Percentiles rank a stretch among this genome's conserved stretches.
Conservation (phyloP, 1,140 invertebrate species). For the Procambarus clarkii region DNA sequence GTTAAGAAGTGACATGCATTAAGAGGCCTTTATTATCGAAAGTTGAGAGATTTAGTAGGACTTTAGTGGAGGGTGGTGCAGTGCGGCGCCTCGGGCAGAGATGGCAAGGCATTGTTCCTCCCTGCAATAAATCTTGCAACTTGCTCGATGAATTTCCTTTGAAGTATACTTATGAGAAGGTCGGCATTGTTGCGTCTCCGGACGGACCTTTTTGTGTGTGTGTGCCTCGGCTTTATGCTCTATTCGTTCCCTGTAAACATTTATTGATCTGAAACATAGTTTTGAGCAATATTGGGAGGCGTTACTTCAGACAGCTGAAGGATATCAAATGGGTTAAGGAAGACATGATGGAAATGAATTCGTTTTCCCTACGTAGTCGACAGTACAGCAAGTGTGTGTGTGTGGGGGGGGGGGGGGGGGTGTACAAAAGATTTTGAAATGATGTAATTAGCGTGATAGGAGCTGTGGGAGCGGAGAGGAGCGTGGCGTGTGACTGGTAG, state of each 20-base stretch:
- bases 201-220: not conserved
- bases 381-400: not conserved
- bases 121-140: slow-evolving; percentile 20
- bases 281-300: not conserved
- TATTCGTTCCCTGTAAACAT: not conserved
- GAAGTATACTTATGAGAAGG: slow-evolving; percentile 37
- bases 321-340: too few relatives aligned
- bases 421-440: not conserved
- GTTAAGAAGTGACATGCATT: slow-evolving; percentile 21
- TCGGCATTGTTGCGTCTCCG: slow-evolving; percentile 4
- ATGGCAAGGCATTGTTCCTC: not conserved
- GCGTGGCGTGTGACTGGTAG: slow-evolving; percentile 45
- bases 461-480: not conserved
- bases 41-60: slow-evolving; percentile 8
- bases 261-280: slow-evolving; percentile 13
- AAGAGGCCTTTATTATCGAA: slow-evolving; percentile 3
- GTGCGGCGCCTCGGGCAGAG: not conserved
- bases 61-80: not conserved
- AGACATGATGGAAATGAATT: too few relatives aligned
- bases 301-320: not conserved
- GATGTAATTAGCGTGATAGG: not conserved
- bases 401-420: not conserved
- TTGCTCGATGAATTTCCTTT: slow-evolving; percentile 24
- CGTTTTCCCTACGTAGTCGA: too few relatives aligned
- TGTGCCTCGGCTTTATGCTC: not conserved